Conservation (phyloP, 2,888 invertebrate genomes). For the Trisateles emortualis region DNA sequence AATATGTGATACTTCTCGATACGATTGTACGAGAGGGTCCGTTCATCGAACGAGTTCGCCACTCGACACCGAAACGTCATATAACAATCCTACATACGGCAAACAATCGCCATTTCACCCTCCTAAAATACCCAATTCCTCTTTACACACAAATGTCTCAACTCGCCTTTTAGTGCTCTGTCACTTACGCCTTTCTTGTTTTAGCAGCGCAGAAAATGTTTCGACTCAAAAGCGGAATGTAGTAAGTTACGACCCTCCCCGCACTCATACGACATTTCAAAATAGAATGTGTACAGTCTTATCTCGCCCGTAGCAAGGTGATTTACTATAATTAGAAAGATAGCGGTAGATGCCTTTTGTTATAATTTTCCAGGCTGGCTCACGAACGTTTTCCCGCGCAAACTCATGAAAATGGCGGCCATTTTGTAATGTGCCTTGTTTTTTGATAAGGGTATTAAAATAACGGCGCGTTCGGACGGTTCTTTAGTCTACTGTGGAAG, state of each 20-base stretch:
- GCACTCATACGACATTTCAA: constrained; percentile 73
- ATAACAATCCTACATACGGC: constrained; percentile 55
- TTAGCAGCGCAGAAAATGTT: constrained; percentile 54
- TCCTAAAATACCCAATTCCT: constrained; percentile 57
- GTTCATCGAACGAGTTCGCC: constrained; percentile 76
- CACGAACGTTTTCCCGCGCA: constrained; percentile 83
- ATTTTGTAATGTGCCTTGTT: constrained; percentile 87
- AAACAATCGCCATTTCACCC: constrained; percentile 57
- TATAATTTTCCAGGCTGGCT: constrained; percentile 86
- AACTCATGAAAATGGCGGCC: constrained; percentile 84
- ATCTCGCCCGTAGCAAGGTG: constrained; percentile 86
- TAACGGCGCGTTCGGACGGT: constrained; percentile 80
- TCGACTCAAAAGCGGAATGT: constrained; percentile 63
- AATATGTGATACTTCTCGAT: constrained; percentile 70
- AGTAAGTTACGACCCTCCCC: constrained; percentile 59
- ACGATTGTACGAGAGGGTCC: constrained; percentile 80
- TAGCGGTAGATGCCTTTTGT: constrained; percentile 87
- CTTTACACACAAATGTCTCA: constrained; percentile 55
- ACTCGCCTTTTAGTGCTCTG: constrained; percentile 52
- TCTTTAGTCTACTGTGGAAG: constrained; percentile 73
- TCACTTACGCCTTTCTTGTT: constrained; percentile 60
- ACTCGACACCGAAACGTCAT: constrained; percentile 64
- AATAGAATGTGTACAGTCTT: constrained; percentile 72
- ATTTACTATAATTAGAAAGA: constrained; percentile 88
- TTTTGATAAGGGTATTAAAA: constrained; percentile 87